Evolutionary conservation across 2,888 invertebrate species (phyloP).

Genomic region (Aplocera efformata): DNA sequence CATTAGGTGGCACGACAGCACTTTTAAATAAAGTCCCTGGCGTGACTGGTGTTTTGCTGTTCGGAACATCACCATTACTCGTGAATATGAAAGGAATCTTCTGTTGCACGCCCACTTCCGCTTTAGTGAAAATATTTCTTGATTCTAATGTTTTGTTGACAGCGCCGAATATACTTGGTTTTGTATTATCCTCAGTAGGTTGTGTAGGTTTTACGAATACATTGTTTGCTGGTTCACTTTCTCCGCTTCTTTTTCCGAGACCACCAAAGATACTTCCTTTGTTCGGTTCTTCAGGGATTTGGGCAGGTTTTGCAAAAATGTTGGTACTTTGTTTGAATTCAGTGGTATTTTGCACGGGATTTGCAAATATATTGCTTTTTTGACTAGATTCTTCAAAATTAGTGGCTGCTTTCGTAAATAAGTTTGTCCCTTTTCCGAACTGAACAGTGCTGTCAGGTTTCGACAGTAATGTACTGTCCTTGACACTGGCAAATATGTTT

Average conservation of each 20-base stretch:
- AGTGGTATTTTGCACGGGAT: no score
- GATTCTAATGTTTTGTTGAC: conserved; percentile 40
- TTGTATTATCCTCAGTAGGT: conserved; percentile 31
- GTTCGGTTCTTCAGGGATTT: conserved; percentile 1
- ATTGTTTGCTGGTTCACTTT: conserved; percentile 24
- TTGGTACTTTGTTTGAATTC: conserved; percentile 18
- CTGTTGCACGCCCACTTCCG: conserved; percentile 22
- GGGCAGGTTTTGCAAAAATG: conserved; percentile 44
- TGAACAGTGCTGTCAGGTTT: conserved; percentile 36
- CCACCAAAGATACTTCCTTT: conserved; percentile 8
- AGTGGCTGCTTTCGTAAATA: conserved; percentile 16
- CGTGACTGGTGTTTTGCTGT: conserved; percentile 37
- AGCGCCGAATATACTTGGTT: conserved; percentile 48
- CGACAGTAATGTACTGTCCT: conserved; percentile 33
- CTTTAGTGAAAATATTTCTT: conserved; percentile 39
- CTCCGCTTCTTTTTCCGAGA: conserved; percentile 2
- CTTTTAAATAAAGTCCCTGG: conserved; percentile 66
- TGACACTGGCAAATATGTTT: conserved; percentile 48
- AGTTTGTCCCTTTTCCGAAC: conserved; percentile 31
- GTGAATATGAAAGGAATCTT: conserved; percentile 34
- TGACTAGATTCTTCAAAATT: conserved; percentile 2
- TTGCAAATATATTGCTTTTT: conserved; percentile 5
- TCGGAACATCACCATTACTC: conserved; percentile 42
- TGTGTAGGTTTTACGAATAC: conserved; percentile 46
- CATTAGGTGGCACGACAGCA: conserved; percentile 42